Conservation (phyloP, 1,140 invertebrate genomes). For the Penaeus chinensis region DNA sequence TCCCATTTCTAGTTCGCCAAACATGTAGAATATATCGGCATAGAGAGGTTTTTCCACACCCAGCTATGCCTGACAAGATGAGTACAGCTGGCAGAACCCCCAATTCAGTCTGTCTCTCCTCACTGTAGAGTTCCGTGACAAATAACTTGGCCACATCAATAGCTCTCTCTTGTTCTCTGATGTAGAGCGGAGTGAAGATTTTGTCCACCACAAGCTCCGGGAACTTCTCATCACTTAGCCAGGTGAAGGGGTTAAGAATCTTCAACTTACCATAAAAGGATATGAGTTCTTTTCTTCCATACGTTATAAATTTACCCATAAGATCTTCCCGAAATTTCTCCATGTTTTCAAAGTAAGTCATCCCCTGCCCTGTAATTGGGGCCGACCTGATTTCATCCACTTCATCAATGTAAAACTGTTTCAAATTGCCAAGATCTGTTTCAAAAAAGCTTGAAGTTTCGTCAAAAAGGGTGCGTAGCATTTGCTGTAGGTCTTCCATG, state of each 20-base stretch:
- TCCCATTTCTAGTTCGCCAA: conserved; percentile 21
- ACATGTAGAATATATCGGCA: conserved; percentile 40
- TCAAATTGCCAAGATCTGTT: conserved; percentile 22
- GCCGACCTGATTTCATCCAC: conserved; percentile 36
- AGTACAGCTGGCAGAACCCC: conserved; percentile 33
- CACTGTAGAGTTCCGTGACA: neutral
- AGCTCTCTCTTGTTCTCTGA: conserved; percentile 7
- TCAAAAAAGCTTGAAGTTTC: conserved; percentile 13
- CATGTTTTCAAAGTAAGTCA: conserved; percentile 29
- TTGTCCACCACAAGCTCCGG: conserved; percentile 47
- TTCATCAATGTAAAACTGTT: conserved; percentile 12
- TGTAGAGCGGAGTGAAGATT: conserved; percentile 56
- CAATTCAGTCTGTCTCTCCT: neutral
- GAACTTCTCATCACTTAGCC: conserved; percentile 54
- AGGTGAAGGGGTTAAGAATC: conserved; percentile 56
- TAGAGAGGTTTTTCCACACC: conserved; percentile 48
- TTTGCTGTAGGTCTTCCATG: conserved; percentile 31
- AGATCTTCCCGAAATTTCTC: conserved; percentile 51
- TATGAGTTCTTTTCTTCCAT: conserved; percentile 38
- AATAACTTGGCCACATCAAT: conserved; percentile 13
- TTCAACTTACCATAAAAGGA: conserved; percentile 41
- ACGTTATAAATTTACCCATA: conserved; percentile 47
- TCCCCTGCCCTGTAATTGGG: neutral
- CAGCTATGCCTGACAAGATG: conserved; percentile 36
- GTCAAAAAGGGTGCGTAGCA: conserved; percentile 30